Percentiles rank a stretch among this genome's conserved stretches.
Conservation (phyloP, 2,113 vertebrate species). For the Muntiacus muntjak region DNA sequence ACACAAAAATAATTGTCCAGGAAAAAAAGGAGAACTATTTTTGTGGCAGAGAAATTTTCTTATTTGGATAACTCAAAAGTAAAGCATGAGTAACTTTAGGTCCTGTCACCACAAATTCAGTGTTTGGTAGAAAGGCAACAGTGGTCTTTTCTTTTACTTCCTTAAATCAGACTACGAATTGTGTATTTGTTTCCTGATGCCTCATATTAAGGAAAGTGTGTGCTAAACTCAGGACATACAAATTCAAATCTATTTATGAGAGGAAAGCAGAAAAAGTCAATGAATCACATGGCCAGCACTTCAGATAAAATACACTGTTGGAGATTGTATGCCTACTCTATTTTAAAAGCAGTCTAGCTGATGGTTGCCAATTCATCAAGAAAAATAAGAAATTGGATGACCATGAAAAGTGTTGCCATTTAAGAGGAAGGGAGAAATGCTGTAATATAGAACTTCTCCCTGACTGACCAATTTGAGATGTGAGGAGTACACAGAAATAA, state of each 20-base stretch:
- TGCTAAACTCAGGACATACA: not conserved
- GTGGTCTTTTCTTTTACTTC: not conserved
- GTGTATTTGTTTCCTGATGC: not conserved
- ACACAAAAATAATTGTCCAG: not conserved
- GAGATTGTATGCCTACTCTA: not conserved
- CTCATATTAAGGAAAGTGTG: not conserved
- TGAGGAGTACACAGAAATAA: not conserved
- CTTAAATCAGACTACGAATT: not conserved
- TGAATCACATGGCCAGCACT: not conserved
- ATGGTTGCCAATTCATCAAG: not conserved
- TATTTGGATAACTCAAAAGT: not conserved
- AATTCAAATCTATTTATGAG: not conserved
- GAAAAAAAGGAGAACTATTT: not conserved
- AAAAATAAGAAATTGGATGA: not conserved
- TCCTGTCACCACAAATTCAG: not conserved
- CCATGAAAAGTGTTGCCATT: not conserved
- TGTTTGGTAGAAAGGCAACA: not conserved
- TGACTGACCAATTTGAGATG: not conserved
- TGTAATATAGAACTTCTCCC: not conserved
- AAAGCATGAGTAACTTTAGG: not conserved
- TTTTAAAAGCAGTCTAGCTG: not conserved
- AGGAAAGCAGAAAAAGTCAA: not conserved
- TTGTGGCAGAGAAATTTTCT: not conserved
- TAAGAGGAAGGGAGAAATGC: rapidly evolving
- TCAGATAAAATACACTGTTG: not conserved